Base-by-base conservation (phyloP, 2,888 invertebrate genomes). In the Zele albiditarsus region DNA sequence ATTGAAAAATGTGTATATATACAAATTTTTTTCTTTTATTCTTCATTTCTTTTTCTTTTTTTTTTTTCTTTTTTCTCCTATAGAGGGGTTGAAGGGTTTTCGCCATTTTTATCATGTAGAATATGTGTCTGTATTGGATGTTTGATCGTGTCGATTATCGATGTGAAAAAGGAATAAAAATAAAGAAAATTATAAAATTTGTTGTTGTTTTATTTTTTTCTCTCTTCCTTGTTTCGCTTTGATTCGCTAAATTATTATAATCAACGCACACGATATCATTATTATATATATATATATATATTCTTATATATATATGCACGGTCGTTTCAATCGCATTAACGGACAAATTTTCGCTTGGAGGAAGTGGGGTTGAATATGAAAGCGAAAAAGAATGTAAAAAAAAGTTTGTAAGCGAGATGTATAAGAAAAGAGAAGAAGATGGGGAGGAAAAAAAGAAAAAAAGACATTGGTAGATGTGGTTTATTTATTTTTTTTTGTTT, bases 301-400 rank as follows among this genome's bases (percentile, higher is more conserved):
- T 53, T 20, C 8, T 46, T n/a, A 5, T 10, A n/a, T n/a, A 20
- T 53, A 53, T 53, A 53, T 4, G 20, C 53, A n/a, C 38, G 42
- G 65, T 65, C 65, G 65, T 65, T 65, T 65, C 65, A 65, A 65
- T 65, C 65, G 65, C 65, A 65, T 65, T 65, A 65, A 65, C 65
- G 33, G 65, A 42, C 23, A 65, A 33, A 65, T 42, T 65, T 65
- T 12, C 76, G 80, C 78, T 79, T 79, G 12, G 42, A 23, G 28
- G 28, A 23, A 38, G 20, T 20, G 53, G 23, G n/a, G 20, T n/a
- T 5, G 20, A 53, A 53, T n/a, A 53, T n/a, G n/a, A n/a, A n/a
- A n/a, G 5, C 16, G n/a, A 46, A n/a, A 46, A 46, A 38, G 16
- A 33, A 20, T 14, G 42, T 33, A 66, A 49, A 67, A 66, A 49